Evolutionary conservation across 2,113 vertebrate species (phyloP), one percentile per base, ranked within the genome.

Genomic region (Embiotoca jacksoni): DNA sequence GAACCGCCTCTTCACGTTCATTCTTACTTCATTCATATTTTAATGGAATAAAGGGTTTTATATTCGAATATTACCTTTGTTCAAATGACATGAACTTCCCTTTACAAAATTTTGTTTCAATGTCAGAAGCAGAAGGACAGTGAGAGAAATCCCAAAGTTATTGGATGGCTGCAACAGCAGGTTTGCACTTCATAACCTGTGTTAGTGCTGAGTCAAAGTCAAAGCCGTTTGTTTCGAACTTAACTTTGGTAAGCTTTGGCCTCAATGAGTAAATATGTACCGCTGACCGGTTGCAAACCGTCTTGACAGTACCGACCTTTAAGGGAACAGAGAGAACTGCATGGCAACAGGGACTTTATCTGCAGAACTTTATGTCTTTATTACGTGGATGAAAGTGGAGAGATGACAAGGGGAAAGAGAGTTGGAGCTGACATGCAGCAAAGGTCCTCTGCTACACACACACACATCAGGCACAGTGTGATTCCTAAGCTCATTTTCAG

Each of bases 1-100:
- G 23, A 23, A 23, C 23, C 23, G 35, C 46, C 72, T 72, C 33
- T 70, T 89, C 69, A 5, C 82, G 83, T 88, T 80, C 74, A 8
- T 23, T 23, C 23, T 23, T 23, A 23, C 23, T 23, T 23, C 23
- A 1, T 75, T 82, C 59, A 50, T 68, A 37, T 78, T 52, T 49
- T 56, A 63, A 76, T 55, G 61, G 39, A 67, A 41, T 70, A 64
- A 11, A 53, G 23, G 10, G 35, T 31, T 46, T 79, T 75, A 72
- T 54, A 44, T 57, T 59, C 70, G 50, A 70, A 73, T 23, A 23
- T 1, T 23, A 69, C 50, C 69, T 78, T 73, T 78, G 33, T 78
- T 62, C 3, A 49, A 57, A 77, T 50, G 47, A 58, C 64, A 1
- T 15, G 56, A 78, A 79, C 63, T 41, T 70, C 35, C 59, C 31